Evolutionary conservation across 2,888 invertebrate species (phyloP), one percentile per base, ranked within the genome.

Genomic region (Mactromeris polynyma): DNA sequence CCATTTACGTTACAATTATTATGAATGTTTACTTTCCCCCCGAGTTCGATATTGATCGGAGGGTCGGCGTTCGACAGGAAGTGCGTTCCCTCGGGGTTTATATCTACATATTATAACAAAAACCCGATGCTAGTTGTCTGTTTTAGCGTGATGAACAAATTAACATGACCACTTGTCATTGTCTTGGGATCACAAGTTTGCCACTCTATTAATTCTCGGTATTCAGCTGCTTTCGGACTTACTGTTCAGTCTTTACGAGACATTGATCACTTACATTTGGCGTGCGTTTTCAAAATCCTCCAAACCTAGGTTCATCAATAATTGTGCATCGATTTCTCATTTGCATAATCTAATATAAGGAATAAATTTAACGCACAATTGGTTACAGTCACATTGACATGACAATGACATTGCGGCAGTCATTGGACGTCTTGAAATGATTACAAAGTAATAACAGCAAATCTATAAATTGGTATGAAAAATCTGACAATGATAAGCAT

Each of bases 21-120:
- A 85, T 36, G 64, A 42, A 58, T 80, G 80, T 42, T 21, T 77
- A 40, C 36, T 0, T 46, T 46, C 86, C 86, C 31, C n/a, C 14
- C 4, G 69, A 78, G 26, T n/a, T 19, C 9, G 54, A 81, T 73
- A 86, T 82, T 73, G 86, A 86, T 86, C 58, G 6, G 31, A 17
- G 42, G 51, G 69, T 54, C 38, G 86, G 86, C 81, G 86, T 82
- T 78, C 82, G 31, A 82, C 82, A 86, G 78, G 86, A 51, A 58
- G 82, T 54, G 17, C 1, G 2, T 7, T 77, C 82, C 86, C 82
- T 40, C 9, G 31, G 82, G 86, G 38, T 73, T 81, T 38, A 58
- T 83, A 89, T 89, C 89, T 89, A 89, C 89, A 86, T 89, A 86
- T 69, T 46, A 83, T 86, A 86, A 89, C 89, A 88, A 90, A 81